Percentiles rank a stretch among this genome's conserved stretches.
phyloP scores from a whole-genome alignment of 30 jellyfish, hydroid and myxozoan species.

The Turritopsis dohrnii region DNA sequence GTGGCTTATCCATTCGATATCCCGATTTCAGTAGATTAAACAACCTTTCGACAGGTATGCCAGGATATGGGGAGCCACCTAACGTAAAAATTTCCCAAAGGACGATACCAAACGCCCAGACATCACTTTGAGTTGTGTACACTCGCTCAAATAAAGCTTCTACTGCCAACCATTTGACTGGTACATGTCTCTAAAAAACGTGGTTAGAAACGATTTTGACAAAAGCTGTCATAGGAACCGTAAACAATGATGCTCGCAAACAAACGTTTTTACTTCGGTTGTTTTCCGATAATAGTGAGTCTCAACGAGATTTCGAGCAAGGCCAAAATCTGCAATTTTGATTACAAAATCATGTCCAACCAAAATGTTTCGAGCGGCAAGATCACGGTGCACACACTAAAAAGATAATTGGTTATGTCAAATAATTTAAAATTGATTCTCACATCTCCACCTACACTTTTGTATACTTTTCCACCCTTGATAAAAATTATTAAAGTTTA shows the following conservation, averaged over 20 bases:
- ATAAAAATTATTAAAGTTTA: no score
- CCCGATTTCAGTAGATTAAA: conserved; percentile 74
- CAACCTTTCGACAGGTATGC: conserved; percentile 77
- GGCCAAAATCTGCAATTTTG: conserved; percentile 95
- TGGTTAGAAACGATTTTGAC: no score
- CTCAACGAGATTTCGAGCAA: conserved; percentile 76
- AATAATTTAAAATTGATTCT: no score
- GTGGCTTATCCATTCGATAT: conserved; percentile 82
- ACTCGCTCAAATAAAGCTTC: conserved; percentile 94
- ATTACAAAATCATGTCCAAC: conserved; percentile 70
- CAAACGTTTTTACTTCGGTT: conserved; percentile 52
- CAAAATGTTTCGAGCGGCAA: conserved; percentile 86
- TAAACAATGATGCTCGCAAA: neutral
- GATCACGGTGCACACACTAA: conserved; percentile 92
- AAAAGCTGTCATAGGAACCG: neutral
- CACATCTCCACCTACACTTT: no score
- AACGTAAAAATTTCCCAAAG: conserved; percentile 89
- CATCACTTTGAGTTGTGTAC: conserved; percentile 91
- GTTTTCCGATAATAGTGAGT: conserved; percentile 75
- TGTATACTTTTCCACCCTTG: neutral
- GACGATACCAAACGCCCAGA: conserved; percentile 94
- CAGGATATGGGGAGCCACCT: conserved; percentile 97
- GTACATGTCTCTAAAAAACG: conserved; percentile 78
- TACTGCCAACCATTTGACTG: conserved; percentile 94
- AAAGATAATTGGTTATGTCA: neutral